phyloP scores from a whole-genome alignment of 2,888 invertebrate species.

The Bellardia bayeri region DNA sequence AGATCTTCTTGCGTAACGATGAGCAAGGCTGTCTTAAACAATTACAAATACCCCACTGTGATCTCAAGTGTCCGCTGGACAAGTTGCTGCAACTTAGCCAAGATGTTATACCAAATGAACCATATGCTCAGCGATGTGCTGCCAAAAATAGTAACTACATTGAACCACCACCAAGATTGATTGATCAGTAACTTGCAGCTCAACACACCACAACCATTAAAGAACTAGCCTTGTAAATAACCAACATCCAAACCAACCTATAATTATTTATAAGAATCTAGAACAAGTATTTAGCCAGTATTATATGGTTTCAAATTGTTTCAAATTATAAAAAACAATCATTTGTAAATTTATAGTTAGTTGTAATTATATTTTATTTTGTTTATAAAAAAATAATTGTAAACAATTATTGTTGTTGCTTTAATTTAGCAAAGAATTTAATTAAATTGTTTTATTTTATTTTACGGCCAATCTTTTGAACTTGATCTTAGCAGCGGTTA shows the following conservation, averaged over 20 bases:
- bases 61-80: slow-evolving; percentile 86
- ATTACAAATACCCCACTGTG: slow-evolving; percentile 87
- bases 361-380: neutral
- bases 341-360: slow-evolving; percentile 26
- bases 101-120: slow-evolving; percentile 85
- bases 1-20: slow-evolving; percentile 85
- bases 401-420: neutral
- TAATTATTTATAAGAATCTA: slow-evolving; percentile 29
- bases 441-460: neutral
- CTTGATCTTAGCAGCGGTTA: slow-evolving; percentile 31
- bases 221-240: slow-evolving; percentile 31
- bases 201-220: neutral
- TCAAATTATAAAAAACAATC: neutral
- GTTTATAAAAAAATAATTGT: neutral
- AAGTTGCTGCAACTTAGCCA: slow-evolving; percentile 85
- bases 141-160: slow-evolving; percentile 85
- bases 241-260: neutral
- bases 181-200: slow-evolving; percentile 75
- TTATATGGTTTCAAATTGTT: neutral
- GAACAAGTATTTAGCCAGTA: slow-evolving; percentile 15
- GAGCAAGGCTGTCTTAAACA: slow-evolving; percentile 85
- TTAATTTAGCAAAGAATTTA: slow-evolving; percentile 10
- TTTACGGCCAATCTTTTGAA: slow-evolving; percentile 5
- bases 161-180: slow-evolving; percentile 84
- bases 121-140: slow-evolving; percentile 86